Base-by-base conservation (phyloP, 2,113 vertebrate species). In the Picathartes gymnocephalus region DNA sequence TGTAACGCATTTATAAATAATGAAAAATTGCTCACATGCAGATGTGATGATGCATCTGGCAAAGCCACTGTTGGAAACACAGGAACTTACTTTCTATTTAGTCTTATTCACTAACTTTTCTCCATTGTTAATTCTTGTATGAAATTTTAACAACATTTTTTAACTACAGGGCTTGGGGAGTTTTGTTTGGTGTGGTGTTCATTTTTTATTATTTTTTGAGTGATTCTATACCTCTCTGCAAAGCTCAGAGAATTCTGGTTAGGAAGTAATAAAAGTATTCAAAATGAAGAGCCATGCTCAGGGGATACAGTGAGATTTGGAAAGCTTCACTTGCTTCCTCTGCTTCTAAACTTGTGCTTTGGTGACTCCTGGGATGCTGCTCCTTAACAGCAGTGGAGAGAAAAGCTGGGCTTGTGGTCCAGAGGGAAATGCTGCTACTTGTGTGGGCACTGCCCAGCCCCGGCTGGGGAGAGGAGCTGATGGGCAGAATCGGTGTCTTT, bases 1-100 rank as follows among this genome's bases (percentile, higher is more conserved):
- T 88, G 85, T 68, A 82, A 54, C 11, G 24, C 79, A 57, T 95
- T 96, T 89, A 87, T 84, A 86, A 83, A 92, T 80, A 95, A 82
- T 95, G 97, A 97, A 95, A 91, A 97, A 97, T 93, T 45, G 84
- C 95, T 93, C 77, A 69, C 77, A 78, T 90, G 94, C 95, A 96
- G 94, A 96, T 92, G 68, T 76, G 95, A 91, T 77, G 84, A 56
- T 86, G 72, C 92, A 93, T 95, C 91, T 97, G 94, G 91, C 95
- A 89, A 69, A 94, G 37, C 90, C 94, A 88, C 86, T 64, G n/a
- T 53, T 82, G 81, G 72, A 65, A 81, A 61, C 83, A 77, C 72
- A 54, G 23, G 69, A 89, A 73, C 81, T 93, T 76, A 45, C 86
- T 87, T 92, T 79, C 48, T 57, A 3, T 69, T 93, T 68, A 22